Evolutionary conservation across 2,113 vertebrate genomes (phyloP), one percentile per base, ranked within the genome.

Genomic region (Paralichthys olivaceus): DNA sequence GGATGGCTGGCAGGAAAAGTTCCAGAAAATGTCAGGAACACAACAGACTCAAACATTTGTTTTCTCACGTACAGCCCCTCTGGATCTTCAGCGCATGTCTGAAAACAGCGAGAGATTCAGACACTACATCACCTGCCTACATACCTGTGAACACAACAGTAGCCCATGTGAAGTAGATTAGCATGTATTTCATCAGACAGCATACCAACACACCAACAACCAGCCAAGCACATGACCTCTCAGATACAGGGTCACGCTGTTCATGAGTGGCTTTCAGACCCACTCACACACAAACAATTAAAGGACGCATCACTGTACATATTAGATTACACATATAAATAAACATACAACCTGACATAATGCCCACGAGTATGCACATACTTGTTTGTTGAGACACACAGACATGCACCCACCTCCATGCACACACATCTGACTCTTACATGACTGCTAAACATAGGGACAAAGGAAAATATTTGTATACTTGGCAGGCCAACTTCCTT

Each of bases 381-480:
- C 80, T 83, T 59, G 81, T 72, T 82, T 17, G 14, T 59, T 74
- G 59, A 78, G 49, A 57, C 79, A 37, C 54, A 45, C 45, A 69
- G 32, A 57, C 72, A 23, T 9, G n/a, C 75, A 63, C 73, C 69
- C 67, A 79, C 47, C 68, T 76, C 58, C 68, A 74, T 58, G 69
- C 71, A 75, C 56, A 80, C 79, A 85, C 69, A 87, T 82, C 75
- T 77, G 61, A 88, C 84, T 92, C 88, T 86, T 87, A 78, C 89
- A 88, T 88, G 91, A 74, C 85, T 64, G 85, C 93, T 93, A 93
- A 93, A 94, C 90, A 88, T 93, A 94, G 91, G 70, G 92, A 93
- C 92, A 94, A 94, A 94, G 92, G 92, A 94, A 94, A 94, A 91
- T 94, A 93, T 91, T 84, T 87, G 91, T 90, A 89, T 79, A 88